Conservation (phyloP, 2,113 vertebrate genomes). For the Thalassoma bifasciatum region DNA sequence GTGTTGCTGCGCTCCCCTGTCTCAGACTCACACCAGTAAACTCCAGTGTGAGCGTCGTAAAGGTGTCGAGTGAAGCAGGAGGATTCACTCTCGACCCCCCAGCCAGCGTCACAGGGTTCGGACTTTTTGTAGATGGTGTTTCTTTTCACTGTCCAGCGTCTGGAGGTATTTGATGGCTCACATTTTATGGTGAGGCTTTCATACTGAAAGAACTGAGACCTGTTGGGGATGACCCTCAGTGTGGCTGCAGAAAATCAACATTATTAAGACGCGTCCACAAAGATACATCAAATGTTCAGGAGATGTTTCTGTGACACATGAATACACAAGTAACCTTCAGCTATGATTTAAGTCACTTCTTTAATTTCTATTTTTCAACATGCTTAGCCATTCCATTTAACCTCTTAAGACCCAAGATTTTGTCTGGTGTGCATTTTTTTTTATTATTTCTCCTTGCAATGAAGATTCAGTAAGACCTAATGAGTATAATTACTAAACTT, state of each 20-base stretch:
- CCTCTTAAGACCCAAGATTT: no score
- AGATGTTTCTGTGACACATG: no score
- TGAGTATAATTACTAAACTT: no score
- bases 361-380: no score
- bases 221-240: conserved; percentile 4
- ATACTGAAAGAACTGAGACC: conserved; percentile 3
- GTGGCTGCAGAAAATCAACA: background rate
- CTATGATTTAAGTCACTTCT: background rate
- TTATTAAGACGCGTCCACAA: background rate
- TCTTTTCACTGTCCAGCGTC: conserved; percentile 2
- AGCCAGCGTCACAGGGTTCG: rapidly evolving
- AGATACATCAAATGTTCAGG: no score
- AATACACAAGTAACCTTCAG: no score
- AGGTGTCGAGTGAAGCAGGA: background rate
- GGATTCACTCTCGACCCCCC: background rate
- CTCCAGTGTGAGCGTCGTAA: background rate
- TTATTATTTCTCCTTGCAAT: no score
- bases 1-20: background rate
- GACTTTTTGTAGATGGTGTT: rapidly evolving
- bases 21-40: conserved; percentile 47
- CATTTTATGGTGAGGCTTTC: background rate
- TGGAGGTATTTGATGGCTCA: rapidly evolving
- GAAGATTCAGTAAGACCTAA: no score
- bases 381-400: no score
- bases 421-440: no score